These are phyloP conservation scores for Scaptomyza cyrtandrae DNA, from an alignment of 2,888 invertebrate genomes.

Conservation along the genomic window DNA sequence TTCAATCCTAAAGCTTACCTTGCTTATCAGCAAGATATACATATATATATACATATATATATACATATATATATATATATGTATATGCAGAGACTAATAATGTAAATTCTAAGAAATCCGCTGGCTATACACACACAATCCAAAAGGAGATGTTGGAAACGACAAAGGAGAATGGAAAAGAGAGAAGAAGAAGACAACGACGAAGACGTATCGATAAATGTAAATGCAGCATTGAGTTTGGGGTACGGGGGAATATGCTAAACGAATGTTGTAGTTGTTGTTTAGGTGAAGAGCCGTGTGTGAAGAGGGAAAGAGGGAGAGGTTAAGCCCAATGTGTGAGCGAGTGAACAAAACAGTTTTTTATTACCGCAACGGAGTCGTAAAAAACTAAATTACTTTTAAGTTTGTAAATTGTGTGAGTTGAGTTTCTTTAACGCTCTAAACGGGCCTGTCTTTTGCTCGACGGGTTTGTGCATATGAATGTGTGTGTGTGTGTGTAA, in stretches of 20 bases:
- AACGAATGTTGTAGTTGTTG: constrained; percentile 41
- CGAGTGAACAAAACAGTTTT: constrained; percentile 67
- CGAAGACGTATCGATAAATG: constrained; percentile 73
- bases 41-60: too few relatives aligned
- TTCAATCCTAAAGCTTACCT: constrained; percentile 1
- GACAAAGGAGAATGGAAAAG: constrained; percentile 3
- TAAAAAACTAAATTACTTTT: constrained; percentile 83
- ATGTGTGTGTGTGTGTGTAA: constrained; percentile 18
- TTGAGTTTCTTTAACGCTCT: constrained; percentile 63
- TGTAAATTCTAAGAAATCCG: constrained; percentile 2
- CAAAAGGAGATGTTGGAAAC: neutral
- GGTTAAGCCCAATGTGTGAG: constrained; percentile 29
- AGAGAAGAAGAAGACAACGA: constrained; percentile 27
- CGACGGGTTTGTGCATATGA: constrained; percentile 14
- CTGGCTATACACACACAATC: neutral
- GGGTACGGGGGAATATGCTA: constrained; percentile 1
- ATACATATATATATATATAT: neutral
- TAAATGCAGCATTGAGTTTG: constrained; percentile 58
- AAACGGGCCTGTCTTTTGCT: constrained; percentile 40
- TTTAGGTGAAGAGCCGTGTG: constrained; percentile 36
- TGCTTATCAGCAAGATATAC: constrained; percentile 2
- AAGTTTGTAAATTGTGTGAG: constrained; percentile 76
- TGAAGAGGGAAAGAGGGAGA: neutral
- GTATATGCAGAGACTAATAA: neutral
- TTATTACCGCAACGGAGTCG: constrained; percentile 80